Base-by-base conservation (phyloP, 2,888 invertebrate species). In the Epinotia brunnichana region DNA sequence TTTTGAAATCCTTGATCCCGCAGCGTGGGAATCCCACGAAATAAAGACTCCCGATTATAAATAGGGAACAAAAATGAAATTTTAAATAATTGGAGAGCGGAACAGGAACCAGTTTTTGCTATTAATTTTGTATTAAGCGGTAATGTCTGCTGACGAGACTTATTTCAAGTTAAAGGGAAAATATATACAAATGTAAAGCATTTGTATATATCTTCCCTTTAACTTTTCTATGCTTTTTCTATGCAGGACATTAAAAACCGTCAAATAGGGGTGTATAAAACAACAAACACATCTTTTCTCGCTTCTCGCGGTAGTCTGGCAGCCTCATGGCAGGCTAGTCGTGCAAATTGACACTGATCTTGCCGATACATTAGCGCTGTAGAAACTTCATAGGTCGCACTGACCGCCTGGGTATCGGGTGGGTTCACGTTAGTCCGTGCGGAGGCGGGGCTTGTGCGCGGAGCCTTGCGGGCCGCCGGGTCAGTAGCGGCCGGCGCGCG, bases 401-500 rank as follows among this genome's bases (percentile, higher is more conserved):
- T n/a, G 44, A 15, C 44, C 44, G 41, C n/a, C 48, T 48, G n/a
- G 48, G n/a, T 48, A 15, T 7, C 48, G 48, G n/a, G n/a, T 9
- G 7, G 48, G 7, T 48, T n/a, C n/a, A 7, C 48, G 48, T 7
- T 15, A n/a, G 48, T 48, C 19, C 24, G 29, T 2, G 57, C 57
- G 67, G 13, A 24, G 57, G 2, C 21, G 21, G 19, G 53, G 53
- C 21, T 21, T 24, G 24, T 15, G 13, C 24, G 56, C 35, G 35
- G 19, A 21, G 69, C 17, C 15, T 17, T n/a, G 63, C 0, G 10
- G 60, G 4, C n/a, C 59, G 39, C 59, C 19, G 39, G 80, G 77
- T 87, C 83, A 94, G 85, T 94, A 94, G 68, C 94, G 90, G 54
- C 94, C 94, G 56, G 94, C 93, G 81, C 94, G 93, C 54, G 94